Conservation (phyloP, 2,888 invertebrate genomes). For the Cantharis rufa region DNA sequence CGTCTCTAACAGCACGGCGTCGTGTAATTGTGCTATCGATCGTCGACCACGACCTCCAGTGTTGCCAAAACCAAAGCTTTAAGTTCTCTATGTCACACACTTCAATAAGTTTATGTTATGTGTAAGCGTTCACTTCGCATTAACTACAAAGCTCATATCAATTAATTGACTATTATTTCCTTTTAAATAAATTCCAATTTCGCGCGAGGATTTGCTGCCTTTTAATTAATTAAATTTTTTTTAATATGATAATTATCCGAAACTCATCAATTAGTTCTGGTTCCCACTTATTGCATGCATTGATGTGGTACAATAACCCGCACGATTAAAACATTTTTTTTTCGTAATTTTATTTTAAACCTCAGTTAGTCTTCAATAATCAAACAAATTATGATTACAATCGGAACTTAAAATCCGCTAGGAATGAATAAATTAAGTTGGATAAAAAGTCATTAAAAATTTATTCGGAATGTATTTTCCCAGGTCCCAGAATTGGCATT, state of each 20-base stretch:
- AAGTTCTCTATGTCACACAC: not conserved
- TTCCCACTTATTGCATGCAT: not conserved
- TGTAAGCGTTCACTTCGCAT: not conserved
- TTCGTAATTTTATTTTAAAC: not conserved
- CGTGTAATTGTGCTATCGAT: slow-evolving; percentile 39
- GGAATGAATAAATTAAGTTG: not conserved
- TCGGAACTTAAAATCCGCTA: not conserved
- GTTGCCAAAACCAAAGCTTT: slow-evolving; percentile 25
- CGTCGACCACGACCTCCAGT: slow-evolving; percentile 31
- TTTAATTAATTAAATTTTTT: not conserved
- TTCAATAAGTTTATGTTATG: not conserved
- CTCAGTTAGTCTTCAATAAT: not conserved
- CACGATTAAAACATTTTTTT: not conserved
- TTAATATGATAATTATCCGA: not conserved
- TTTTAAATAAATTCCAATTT: not conserved
- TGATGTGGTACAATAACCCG: not conserved
- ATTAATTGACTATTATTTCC: not conserved
- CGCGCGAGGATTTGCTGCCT: no score
- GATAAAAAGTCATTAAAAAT: not conserved
- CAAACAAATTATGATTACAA: not conserved
- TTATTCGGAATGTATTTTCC: not conserved
- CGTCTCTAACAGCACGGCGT: slow-evolving; percentile 40
- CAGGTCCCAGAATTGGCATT: not conserved
- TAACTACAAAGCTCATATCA: not conserved
- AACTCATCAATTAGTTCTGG: not conserved